A percentile compares a stretch with the other conserved stretches of the same genome.
phyloP scores from a whole-genome alignment of 2,113 vertebrate genomes.

The Sapajus apella region DNA sequence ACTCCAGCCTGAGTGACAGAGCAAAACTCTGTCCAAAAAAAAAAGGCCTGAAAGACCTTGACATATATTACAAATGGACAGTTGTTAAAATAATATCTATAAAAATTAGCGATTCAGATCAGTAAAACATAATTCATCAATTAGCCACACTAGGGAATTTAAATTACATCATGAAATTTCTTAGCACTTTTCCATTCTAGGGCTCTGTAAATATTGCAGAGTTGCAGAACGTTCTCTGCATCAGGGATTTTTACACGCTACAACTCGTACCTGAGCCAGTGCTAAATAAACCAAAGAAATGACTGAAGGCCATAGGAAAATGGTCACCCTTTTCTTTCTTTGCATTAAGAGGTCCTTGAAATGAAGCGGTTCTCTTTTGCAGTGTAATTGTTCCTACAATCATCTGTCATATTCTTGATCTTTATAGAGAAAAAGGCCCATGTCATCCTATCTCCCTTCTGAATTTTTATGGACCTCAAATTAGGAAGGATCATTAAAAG shows the following conservation, averaged over 20 bases:
- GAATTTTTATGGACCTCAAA: neutral
- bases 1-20: no score
- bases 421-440: neutral
- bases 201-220: neutral
- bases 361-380: neutral
- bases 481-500: neutral
- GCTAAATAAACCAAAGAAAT: neutral
- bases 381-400: neutral
- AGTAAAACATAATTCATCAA: neutral
- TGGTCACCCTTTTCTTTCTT: neutral
- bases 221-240: neutral
- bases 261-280: neutral
- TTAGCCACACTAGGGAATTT: neutral
- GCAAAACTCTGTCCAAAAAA: no score
- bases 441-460: neutral
- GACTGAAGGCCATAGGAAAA: neutral
- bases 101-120: constrained; percentile 23
- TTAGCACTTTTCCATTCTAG: neutral
- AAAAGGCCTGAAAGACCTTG: neutral
- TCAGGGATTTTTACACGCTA: neutral
- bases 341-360: neutral
- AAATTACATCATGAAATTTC: neutral
- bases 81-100: constrained; percentile 10
- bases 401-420: neutral
- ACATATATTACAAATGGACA: neutral